Evolutionary conservation across 2,888 invertebrate species (phyloP), one percentile per base, ranked within the genome.

Genomic region (Rugalucina vietnamica): DNA sequence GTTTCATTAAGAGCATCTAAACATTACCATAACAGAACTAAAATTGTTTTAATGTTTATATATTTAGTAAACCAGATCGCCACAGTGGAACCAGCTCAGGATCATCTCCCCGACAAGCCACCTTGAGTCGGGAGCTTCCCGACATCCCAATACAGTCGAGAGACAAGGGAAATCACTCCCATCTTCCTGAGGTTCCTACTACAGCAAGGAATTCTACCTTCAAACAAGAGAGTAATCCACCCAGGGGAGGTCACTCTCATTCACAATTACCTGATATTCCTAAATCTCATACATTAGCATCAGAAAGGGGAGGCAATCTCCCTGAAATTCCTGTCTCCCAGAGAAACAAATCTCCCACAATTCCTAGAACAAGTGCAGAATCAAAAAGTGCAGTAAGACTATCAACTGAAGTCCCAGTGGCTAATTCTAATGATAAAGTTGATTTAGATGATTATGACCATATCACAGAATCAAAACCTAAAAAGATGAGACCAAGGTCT

Each of bases 371-470:
- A 43, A 24, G 43, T 27, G 24, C 43, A 14, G 49, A 72, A 43
- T 37, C 39, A 72, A 43, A 39, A 72, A 8, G 29, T 32, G 49
- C 39, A n/a, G 39, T 43, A 39, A 37, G 49, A 72, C 43, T 72
- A 3, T 72, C 72, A 27, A 8, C 12, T 2, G 65, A 60, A 39
- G 72, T 72, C 10, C 65, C 69, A 37, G 72, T 37, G 37, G 69
- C 75, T 24, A 36, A 34, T n/a, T n/a, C 1, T 24, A 36, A 34
- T 32, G 36, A 34, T 18, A 50, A 21, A 18, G 49, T 34, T 27
- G 72, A 50, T 34, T 69, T 74, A 71, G 87, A 87, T 77, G 91
- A 91, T 57, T 93, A 93, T 65, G 93, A 93, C 65, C 93, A 92
- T 79, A 85, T 93, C 10, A 86, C 76, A 14, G 85, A 86, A 70